These are phyloP conservation scores for Ficedula albicollis DNA, from an alignment of 2,797 vertebrate species.

Conservation along the genomic window DNA sequence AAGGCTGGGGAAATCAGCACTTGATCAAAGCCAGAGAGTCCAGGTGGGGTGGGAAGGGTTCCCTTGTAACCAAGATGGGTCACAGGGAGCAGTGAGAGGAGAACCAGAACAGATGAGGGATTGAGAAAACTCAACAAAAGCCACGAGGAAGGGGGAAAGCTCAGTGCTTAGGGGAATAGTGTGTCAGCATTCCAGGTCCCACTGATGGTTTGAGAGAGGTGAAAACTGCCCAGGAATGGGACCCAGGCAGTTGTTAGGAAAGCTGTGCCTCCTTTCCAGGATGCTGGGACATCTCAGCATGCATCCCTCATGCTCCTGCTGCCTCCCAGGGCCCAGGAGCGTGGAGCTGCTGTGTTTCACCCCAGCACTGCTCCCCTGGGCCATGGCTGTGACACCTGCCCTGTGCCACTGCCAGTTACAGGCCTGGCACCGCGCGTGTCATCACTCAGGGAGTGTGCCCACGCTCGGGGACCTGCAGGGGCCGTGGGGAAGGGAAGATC, in stretches of 20 bases:
- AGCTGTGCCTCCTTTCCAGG: not conserved
- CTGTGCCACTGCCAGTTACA: not conserved
- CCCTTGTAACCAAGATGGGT: not conserved
- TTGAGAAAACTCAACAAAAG: not conserved
- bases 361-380: not conserved
- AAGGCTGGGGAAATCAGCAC: not conserved
- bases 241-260: not conserved
- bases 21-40: not conserved
- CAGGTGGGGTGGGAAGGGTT: not conserved
- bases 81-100: not conserved
- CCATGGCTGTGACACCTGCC: too few relatives aligned
- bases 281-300: accelerated
- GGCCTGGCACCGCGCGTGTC: not conserved
- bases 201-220: not conserved
- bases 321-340: not conserved
- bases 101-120: not conserved
- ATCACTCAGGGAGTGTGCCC: accelerated
- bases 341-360: accelerated
- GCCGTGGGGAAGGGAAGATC: not conserved
- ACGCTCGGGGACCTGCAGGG: not conserved
- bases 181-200: not conserved
- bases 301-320: not conserved
- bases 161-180: not conserved
- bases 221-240: not conserved
- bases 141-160: not conserved